Evolutionary conservation across 2,888 invertebrate species (phyloP), one percentile per base, ranked within the genome.

Genomic region (Yponomeuta plumbellus): DNA sequence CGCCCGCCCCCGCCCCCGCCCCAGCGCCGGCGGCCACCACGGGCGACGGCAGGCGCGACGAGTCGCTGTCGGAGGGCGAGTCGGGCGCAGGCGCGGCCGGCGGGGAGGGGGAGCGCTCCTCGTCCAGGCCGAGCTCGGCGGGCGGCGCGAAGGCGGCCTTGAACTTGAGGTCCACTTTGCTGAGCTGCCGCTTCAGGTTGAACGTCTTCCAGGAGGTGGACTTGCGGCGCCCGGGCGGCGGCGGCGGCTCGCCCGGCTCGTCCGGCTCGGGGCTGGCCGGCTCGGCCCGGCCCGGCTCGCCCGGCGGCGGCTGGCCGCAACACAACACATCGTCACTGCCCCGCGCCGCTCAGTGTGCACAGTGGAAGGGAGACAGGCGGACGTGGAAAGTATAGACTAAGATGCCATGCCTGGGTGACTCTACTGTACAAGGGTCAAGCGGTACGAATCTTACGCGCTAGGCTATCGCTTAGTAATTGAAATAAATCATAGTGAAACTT

Each of bases 181-280:
- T 96, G 74, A 96, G 92, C 85, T 96, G 96, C 74, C 96, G 94
- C 84, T 96, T 96, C 69, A 96, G 91, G 83, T 94, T 95, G 89
- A 96, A 96, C 69, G 93, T 93, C 84, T 95, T 96, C 95, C 96
- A 96, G 68, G 92, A 84, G 71, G 94, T 92, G 44, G 94, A 94
- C 75, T 94, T 94, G 73, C 94, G 92, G 8, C 58, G 58, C 6
- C 20, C 76, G 11, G 66, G 73, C 70, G 70, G 70, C 67, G 70
- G 71, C 71, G 67, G 72, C 78, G 86, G 86, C 78, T 86, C 87
- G 80, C 44, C 44, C 17, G 80, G 81, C 86, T 88, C 86, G 73
- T 74, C 63, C 74, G 77, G 76, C 76, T 75, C 73, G 73, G 74
- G 77, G 75, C 78, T 82, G 84, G 83, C 44, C 17, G 80, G 81